Evolutionary conservation across 2,888 invertebrate species (phyloP).

Genomic region (Xestia ashworthii): DNA sequence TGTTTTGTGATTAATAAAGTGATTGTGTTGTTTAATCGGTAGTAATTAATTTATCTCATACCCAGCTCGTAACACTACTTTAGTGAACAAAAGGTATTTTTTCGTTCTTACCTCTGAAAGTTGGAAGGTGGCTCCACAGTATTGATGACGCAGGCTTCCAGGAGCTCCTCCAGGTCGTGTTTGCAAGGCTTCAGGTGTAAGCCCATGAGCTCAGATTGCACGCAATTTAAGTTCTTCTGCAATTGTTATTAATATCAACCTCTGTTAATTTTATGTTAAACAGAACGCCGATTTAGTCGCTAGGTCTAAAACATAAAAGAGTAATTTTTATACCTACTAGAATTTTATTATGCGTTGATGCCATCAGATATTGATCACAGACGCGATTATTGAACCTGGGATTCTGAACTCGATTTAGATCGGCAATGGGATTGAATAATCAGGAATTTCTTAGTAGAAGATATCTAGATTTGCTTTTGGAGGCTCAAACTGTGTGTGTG

Average conservation of each 20-base stretch:
- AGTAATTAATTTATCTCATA: too few species aligned
- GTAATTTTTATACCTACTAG: background rate
- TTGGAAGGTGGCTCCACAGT: constrained; percentile 81
- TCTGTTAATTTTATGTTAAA: background rate
- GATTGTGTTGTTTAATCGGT: too few species aligned
- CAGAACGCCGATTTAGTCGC: too few species aligned
- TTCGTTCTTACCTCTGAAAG: constrained; percentile 83
- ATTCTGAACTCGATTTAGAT: background rate
- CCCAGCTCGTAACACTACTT: too few species aligned
- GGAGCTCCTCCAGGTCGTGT: constrained; percentile 86
- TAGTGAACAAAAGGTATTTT: background rate
- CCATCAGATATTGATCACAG: background rate
- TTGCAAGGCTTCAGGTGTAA: constrained; percentile 89
- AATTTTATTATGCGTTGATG: background rate
- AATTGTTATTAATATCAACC: background rate
- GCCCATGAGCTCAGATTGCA: constrained; percentile 83
- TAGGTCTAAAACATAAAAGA: background rate
- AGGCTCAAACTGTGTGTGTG: background rate
- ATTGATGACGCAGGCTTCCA: constrained; percentile 80
- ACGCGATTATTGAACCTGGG: background rate
- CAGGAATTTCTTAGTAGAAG: background rate
- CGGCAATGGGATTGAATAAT: background rate
- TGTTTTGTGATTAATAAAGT: too few species aligned
- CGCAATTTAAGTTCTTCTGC: constrained; percentile 84
- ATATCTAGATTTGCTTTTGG: background rate